Percentiles rank a stretch among this genome's conserved stretches.
These are phyloP conservation scores for Rugalucina vietnamica DNA, from an alignment of 2,888 invertebrate genomes.

Conservation along the genomic window DNA sequence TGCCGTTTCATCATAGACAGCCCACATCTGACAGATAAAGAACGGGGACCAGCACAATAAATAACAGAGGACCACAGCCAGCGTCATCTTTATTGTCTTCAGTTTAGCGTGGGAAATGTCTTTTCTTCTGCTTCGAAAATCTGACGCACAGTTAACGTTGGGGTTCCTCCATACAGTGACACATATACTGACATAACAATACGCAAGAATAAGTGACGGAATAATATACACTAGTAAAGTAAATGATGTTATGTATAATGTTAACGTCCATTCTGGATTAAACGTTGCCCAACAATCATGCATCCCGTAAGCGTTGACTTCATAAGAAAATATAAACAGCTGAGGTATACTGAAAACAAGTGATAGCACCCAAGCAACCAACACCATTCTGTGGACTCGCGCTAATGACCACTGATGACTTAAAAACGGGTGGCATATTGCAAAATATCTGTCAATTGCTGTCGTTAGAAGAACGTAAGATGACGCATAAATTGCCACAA, in stretches of 20 bases:
- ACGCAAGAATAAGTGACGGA: conserved; percentile 65
- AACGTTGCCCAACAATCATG: conserved; percentile 77
- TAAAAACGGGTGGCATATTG: conserved; percentile 87
- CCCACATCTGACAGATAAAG: conserved; percentile 88
- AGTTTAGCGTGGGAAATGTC: conserved; percentile 84
- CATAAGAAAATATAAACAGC: conserved; percentile 82
- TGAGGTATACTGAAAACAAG: conserved; percentile 87
- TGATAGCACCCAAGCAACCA: conserved; percentile 83
- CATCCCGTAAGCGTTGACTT: conserved; percentile 48
- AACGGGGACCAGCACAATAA: conserved; percentile 89
- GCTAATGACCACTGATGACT: conserved; percentile 85
- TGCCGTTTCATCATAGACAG: conserved; percentile 77
- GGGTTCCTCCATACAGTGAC: conserved; percentile 52
- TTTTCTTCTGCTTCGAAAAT: conserved; percentile 23
- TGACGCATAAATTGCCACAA: conserved; percentile 77
- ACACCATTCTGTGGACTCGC: conserved; percentile 82
- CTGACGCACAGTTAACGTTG: neutral
- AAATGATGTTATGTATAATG: conserved; percentile 83
- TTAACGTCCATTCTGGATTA: conserved; percentile 77
- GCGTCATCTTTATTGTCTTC: conserved; percentile 85
- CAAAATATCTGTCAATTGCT: conserved; percentile 83
- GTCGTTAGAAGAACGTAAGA: conserved; percentile 83
- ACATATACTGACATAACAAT: conserved; percentile 58
- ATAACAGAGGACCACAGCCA: conserved; percentile 85
- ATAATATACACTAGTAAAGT: conserved; percentile 79